These are phyloP conservation scores for Taurulus bubalis DNA, from an alignment of 2,113 vertebrate species.

Conservation along the genomic window DNA sequence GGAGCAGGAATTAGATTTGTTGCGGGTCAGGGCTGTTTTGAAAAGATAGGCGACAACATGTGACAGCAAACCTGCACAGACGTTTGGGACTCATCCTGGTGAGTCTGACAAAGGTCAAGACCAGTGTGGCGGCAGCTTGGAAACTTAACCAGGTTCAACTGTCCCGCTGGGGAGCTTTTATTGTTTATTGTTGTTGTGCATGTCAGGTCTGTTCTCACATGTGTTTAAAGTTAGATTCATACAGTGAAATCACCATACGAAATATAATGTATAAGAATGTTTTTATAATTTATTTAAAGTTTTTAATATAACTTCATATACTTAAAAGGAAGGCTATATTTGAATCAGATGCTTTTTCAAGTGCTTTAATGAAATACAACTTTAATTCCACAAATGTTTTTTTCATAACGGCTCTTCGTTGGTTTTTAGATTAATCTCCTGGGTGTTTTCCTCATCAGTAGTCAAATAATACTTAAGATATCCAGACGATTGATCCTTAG, in stretches of 20 bases:
- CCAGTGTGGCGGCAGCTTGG: conserved; percentile 31
- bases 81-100: conserved; percentile 28
- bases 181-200: too few relatives aligned
- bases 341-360: conserved; percentile 7
- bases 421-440: not conserved
- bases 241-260: not conserved
- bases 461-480: conserved; percentile 18
- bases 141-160: not conserved
- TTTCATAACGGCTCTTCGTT: not conserved
- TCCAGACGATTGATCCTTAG: conserved; percentile 3
- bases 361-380: conserved; percentile 17
- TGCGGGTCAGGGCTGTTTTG: conserved; percentile 65
- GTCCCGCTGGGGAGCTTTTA: not conserved
- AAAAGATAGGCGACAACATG: conserved; percentile 59
- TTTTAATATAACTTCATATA: not conserved
- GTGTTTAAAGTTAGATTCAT: not conserved
- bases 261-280: not conserved
- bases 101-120: conserved; percentile 62
- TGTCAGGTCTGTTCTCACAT: not conserved
- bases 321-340: not conserved
- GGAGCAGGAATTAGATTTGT: conserved; percentile 78
- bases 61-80: conserved; percentile 46
- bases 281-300: too few relatives aligned
- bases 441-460: conserved; percentile 3
- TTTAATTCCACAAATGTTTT: conserved; percentile 11